Base-by-base conservation (phyloP, 2,113 vertebrate species). In the Desmodus rotundus region DNA sequence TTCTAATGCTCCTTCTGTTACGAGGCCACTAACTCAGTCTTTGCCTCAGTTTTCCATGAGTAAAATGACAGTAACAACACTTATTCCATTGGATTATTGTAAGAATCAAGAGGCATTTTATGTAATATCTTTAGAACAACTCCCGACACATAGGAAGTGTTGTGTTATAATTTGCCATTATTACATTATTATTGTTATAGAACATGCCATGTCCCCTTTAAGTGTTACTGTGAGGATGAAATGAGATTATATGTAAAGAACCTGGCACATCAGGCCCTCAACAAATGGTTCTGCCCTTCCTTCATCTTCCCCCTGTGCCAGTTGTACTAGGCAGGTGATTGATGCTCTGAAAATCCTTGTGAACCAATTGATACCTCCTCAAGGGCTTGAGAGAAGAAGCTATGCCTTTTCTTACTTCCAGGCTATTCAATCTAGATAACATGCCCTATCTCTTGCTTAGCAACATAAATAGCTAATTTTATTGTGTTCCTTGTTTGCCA, bases 71-170 rank as follows among this genome's bases (percentile, higher is more conserved):
- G 43, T 77, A 65, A 45, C 52, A 38, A 91, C 28, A 74, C 50
- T 36, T 41, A 70, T 38, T 52, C 93, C 52, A 78, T 1, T 56
- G 24, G 56, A 61, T 26, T 83, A 13, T 89, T 94, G 5, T 33
- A 41, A 87, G 33, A 91, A 45, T 92, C 47, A 89, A 86, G 56
- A 94, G 43, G 19, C 67, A 50, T 84, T 96, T 93, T 45, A 58
- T 54, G 3, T 26, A 72, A n/a, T 83, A 41, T 16, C 54, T 19
- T 85, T 76, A 78, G 70, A 63, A 77, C 15, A 92, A 87, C 86
- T 89, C 81, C 65, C 88, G 47, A 81, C 52, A 88, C 20, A 4
- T 26, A 43, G 10, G 4, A 93, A 84, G 61, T 52, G 13, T 31
- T 58, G 47, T 52, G 33, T 33, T 67, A 78, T 73, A 56, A 81